Base-by-base conservation (phyloP, 2,113 vertebrate species). In the Pseudorectes ferrugineus region DNA sequence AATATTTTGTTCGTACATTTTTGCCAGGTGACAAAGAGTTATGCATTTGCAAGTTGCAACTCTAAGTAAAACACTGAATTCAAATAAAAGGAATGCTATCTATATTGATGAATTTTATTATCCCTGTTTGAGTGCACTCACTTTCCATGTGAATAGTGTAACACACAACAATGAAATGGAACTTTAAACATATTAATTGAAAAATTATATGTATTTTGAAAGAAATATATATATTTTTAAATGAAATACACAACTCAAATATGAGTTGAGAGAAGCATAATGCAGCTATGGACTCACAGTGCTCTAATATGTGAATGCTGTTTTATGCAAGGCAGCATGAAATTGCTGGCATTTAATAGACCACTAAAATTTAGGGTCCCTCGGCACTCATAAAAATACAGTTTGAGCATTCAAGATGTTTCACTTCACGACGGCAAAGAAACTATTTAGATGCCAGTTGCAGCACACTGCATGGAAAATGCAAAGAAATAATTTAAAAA, bases 261-360 rank as follows among this genome's bases (percentile, higher is more conserved):
- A 96, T 95, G 95, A 93, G 92, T 97, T 94, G 90, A 85, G 91
- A 85, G 96, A 96, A 88, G 95, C 96, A 97, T 98, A 98, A 97
- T 98, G 95, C 96, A 96, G 94, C 98, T 97, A 96, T 98, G 97
- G 97, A 98, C 93, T 97, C 3, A 29, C 94, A 95, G 96, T 89
- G 88, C 96, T 98, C 96, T 98, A 97, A 98, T 98, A 98, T 95
- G 97, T 98, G 98, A 98, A 98, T 98, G 98, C 97, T 98, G 98
- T 98, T 98, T 98, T 98, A 98, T 98, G 96, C 97, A 98, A 97
- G 98, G 98, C 98, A 98, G 98, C 98, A 98, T 98, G 98, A 98
- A 98, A 98, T 98, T 98, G 98, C 98, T 98, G 98, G 98, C 98
- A 98, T 98, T 98, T 98, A 98, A 98, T 98, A 98, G 98, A 98